These are phyloP conservation scores for Halcyon badia DNA, from an alignment of 2,797 vertebrate species.

Conservation along the genomic window DNA sequence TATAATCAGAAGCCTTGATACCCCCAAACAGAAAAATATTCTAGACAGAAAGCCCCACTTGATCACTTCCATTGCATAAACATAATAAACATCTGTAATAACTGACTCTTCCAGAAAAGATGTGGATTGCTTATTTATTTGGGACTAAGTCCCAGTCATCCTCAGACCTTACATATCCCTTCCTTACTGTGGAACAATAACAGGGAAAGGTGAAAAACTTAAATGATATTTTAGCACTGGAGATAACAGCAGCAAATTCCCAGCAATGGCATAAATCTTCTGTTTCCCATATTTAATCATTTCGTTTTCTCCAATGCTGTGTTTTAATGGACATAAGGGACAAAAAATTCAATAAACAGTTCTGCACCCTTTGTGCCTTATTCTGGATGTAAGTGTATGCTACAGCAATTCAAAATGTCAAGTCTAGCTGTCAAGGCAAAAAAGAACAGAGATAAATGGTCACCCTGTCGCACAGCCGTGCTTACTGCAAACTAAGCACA, in stretches of 20 bases:
- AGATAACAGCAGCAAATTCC: background rate
- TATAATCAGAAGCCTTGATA: background rate
- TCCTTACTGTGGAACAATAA: background rate
- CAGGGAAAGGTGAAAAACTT: background rate
- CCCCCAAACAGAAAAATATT: background rate
- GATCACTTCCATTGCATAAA: background rate
- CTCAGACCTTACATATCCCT: background rate
- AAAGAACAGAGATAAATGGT: constrained; percentile 48
- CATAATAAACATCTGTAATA: background rate
- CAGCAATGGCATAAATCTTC: constrained; percentile 1
- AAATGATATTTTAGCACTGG: background rate
- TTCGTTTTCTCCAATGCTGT: background rate
- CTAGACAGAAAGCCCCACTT: background rate
- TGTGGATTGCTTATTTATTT: background rate
- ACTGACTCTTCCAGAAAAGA: background rate
- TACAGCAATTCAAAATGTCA: constrained; percentile 11
- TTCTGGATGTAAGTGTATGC: background rate
- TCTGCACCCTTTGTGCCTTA: background rate
- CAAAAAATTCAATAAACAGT: background rate
- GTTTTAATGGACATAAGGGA: background rate
- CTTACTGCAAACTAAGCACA: constrained; percentile 43
- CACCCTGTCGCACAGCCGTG: background rate
- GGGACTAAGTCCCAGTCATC: background rate
- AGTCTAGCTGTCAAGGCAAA: constrained; percentile 16
- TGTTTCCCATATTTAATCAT: background rate